Percentiles rank a stretch among this genome's conserved stretches.
Conservation (phyloP, 2,797 vertebrate genomes). For the Apodemus agrarius region DNA sequence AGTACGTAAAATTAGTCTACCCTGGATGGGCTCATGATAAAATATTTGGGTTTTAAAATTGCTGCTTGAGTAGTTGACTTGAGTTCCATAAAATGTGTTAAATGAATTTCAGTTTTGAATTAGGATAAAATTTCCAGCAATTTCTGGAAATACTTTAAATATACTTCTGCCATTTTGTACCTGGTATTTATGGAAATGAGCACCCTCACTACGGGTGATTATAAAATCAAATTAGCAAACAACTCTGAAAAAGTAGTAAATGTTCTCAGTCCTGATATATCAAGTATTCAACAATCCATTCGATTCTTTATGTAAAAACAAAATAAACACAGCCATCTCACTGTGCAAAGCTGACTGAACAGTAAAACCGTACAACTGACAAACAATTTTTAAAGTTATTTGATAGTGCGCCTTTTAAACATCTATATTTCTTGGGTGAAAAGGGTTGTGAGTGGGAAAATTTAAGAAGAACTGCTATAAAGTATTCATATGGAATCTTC, state of each 20-base stretch:
- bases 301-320: not conserved
- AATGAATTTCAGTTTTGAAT: not conserved
- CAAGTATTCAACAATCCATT: not conserved
- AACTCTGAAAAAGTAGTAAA: not conserved
- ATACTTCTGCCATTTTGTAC: not conserved
- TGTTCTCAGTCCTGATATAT: not conserved
- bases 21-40: no score
- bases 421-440: not conserved
- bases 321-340: not conserved
- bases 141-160: conserved; percentile 1
- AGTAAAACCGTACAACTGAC: not conserved
- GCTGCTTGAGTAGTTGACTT: not conserved
- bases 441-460: not conserved
- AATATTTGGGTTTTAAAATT: not conserved
- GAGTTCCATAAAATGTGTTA: not conserved
- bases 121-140: not conserved
- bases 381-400: not conserved
- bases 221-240: not conserved
- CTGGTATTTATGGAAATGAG: not conserved
- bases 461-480: not conserved
- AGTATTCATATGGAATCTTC: not conserved
- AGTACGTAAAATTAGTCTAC: no score
- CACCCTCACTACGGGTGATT: not conserved
- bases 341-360: not conserved
- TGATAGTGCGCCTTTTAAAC: not conserved